phyloP scores from a whole-genome alignment of 2,888 invertebrate genomes.

The Aspidapion aeneum region DNA sequence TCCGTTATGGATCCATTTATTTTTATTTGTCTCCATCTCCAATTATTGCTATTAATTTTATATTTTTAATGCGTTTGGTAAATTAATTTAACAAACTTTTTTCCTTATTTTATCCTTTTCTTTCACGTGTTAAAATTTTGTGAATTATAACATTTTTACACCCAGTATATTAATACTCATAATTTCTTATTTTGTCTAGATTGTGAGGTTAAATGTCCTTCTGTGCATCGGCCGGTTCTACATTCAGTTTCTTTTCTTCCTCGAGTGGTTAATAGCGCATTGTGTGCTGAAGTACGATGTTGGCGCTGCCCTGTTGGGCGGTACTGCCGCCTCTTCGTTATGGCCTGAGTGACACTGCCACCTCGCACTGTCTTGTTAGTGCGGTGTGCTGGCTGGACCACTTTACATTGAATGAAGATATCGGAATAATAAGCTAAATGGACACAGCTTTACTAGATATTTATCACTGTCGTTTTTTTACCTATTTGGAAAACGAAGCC shows the following conservation, averaged over 20 bases:
- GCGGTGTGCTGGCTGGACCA: constrained; percentile 40
- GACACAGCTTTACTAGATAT: constrained; percentile 36
- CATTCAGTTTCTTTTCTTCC: not conserved
- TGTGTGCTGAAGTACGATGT: constrained; percentile 54
- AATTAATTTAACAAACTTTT: too few relatives aligned
- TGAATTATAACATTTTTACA: too few relatives aligned
- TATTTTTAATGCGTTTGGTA: too few relatives aligned
- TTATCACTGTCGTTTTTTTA: constrained; percentile 28
- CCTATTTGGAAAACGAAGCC: constrained; percentile 29
- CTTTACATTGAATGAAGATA: constrained; percentile 51
- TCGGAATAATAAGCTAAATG: constrained; percentile 48
- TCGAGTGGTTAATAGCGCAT: constrained; percentile 51
- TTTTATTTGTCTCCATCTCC: too few relatives aligned
- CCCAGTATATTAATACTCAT: too few relatives aligned
- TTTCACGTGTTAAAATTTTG: too few relatives aligned
- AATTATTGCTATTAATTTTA: too few relatives aligned
- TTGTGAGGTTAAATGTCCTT: too few relatives aligned
- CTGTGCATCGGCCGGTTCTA: not conserved
- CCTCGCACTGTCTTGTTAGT: constrained; percentile 50
- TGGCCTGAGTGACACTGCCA: constrained; percentile 48
- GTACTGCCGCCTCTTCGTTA: constrained; percentile 45
- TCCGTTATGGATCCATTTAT: too few relatives aligned
- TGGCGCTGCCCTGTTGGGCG: constrained; percentile 40
- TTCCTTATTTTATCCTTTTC: too few relatives aligned
- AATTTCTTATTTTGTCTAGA: too few relatives aligned